Evolutionary conservation across 2,113 vertebrate genomes (phyloP), one percentile per base, ranked within the genome.

Genomic region (Chunga burmeisteri): DNA sequence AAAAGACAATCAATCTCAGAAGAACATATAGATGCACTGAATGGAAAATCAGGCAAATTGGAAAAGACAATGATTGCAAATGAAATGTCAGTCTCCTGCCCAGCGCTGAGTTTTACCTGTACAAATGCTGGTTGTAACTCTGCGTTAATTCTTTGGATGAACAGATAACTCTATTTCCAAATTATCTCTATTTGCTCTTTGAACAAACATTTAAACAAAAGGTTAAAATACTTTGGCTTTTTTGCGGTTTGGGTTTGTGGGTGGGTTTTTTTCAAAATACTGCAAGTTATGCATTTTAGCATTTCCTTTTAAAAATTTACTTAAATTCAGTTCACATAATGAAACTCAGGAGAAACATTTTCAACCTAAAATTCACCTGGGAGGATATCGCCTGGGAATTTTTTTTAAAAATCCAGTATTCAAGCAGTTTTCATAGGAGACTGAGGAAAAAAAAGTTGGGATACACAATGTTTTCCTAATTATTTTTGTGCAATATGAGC

Each of bases 171-270:
- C 10, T 25, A 5, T 50, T 81, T 46, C 26, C 19, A 78, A 92
- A 68, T 49, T 21, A 46, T 13, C 19, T 42, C 10, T 22, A 61
- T 65, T 73, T 86, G 36, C 7, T 68, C 20, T 36, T 56, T 34
- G 27, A 52, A 56, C 6, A 67, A 72, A 61, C 3, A 40, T 46
- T 82, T 71, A 36, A 67, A 72, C 20, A 40, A 66, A 85, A 56
- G 3, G 7, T 68, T 62, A 42, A 68, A 82, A 86, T 55, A 63
- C 19, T 46, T 32, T 1, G 3, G 1, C 6, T 0, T 1, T 7
- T 40, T 59, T 55, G 5, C n/a, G 11, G 38, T 38, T 38, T 38
- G 38, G 38, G 38, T 38, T 38, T 38, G 38, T 38, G 38, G 38
- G 38, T 38, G 38, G 42, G 56, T 56, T 4, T 11, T 86, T 86